Evolutionary conservation across 1,140 invertebrate species (phyloP).

Genomic region (Drosophila ananassae): DNA sequence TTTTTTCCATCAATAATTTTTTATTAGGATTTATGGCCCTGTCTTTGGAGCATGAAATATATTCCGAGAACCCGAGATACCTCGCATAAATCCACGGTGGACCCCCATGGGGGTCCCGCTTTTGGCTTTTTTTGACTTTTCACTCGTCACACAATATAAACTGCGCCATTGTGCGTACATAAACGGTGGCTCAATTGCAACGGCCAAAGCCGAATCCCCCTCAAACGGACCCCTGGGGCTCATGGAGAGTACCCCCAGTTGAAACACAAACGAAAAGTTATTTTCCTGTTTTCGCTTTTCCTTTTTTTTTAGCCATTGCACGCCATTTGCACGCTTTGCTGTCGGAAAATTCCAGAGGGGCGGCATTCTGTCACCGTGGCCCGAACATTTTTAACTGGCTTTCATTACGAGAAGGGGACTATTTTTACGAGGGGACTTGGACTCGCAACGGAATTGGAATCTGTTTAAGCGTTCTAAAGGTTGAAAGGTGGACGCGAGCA

Average conservation of each 20-base stretch:
- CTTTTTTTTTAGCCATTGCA: constrained; percentile 9
- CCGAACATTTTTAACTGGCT: constrained; percentile 54
- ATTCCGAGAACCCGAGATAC: not conserved
- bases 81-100: constrained; percentile 23
- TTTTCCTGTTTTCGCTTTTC: constrained; percentile 15
- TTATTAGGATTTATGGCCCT: not conserved
- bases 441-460: constrained; percentile 23
- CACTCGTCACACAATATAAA: constrained; percentile 63
- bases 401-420: constrained; percentile 53
- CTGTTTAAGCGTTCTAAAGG: constrained; percentile 27
- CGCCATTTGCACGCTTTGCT: constrained; percentile 21
- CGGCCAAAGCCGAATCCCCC: constrained; percentile 37
- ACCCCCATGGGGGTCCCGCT: not conserved
- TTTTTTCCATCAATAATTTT: not conserved
- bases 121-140: constrained; percentile 34
- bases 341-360: not conserved
- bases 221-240: constrained; percentile 9
- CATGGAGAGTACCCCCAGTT: constrained; percentile 4
- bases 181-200: constrained; percentile 72
- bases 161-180: constrained; percentile 59
- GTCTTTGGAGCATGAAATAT: not conserved
- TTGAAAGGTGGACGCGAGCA: constrained; percentile 6
- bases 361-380: not conserved
- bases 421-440: constrained; percentile 14
- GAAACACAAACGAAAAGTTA: constrained; percentile 35